phyloP scores from a whole-genome alignment of 2,888 invertebrate species.

The Rhagonycha lutea region DNA sequence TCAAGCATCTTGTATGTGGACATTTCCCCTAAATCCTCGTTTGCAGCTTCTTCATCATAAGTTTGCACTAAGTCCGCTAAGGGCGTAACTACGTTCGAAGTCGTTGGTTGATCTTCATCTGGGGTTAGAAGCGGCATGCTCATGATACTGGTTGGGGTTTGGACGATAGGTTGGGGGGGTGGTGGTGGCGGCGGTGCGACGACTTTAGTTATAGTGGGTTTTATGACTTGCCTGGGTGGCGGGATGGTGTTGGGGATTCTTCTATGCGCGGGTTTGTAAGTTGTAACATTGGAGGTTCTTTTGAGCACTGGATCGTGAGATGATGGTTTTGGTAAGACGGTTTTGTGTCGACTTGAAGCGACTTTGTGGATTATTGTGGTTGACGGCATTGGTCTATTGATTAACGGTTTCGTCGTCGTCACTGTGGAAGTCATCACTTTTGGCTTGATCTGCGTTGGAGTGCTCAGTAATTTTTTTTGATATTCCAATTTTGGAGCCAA shows the following conservation, averaged over 20 bases:
- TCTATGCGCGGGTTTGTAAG: conserved; percentile 28
- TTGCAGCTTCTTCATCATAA: conserved; percentile 16
- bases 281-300: conserved; percentile 15
- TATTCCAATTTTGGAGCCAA: conserved; percentile 20
- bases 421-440: conserved; percentile 36
- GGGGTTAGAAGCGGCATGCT: conserved; percentile 48
- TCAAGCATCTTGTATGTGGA: conserved; percentile 41
- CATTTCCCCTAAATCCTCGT: conserved; percentile 15
- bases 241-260: conserved; percentile 43
- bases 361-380: conserved; percentile 24
- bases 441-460: conserved; percentile 44
- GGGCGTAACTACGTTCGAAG: conserved; percentile 43
- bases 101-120: conserved; percentile 48
- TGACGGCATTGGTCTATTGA: conserved; percentile 8
- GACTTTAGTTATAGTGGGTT: conserved; percentile 35
- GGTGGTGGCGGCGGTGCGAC: conserved; percentile 5
- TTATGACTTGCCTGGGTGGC: neutral
- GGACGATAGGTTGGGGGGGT: neutral
- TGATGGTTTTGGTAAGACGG: conserved; percentile 15
- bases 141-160: conserved; percentile 41
- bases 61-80: conserved; percentile 30
- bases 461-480: conserved; percentile 24
- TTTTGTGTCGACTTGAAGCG: conserved; percentile 1
- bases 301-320: conserved; percentile 11
- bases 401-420: conserved; percentile 33